Evolutionary conservation across 2,113 vertebrate genomes (phyloP).

Genomic region (Oreochromis aureus): DNA sequence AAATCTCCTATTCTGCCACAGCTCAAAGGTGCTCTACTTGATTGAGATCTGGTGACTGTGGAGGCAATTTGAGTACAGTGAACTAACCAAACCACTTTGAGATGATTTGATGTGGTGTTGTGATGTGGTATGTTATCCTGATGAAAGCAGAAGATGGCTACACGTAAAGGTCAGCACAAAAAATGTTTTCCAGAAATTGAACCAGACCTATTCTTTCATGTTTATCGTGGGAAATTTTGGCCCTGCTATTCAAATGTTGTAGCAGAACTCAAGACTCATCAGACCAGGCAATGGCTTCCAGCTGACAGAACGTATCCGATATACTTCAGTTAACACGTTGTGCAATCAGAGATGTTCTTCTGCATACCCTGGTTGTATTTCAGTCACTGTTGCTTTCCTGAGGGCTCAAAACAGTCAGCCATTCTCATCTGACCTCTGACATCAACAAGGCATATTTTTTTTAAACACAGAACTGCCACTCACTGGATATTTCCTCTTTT

Average conservation of each 20-base stretch:
- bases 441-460: background rate
- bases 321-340: background rate
- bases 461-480: background rate
- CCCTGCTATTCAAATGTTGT: background rate
- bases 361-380: background rate
- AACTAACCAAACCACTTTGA: background rate
- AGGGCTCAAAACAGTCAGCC: background rate
- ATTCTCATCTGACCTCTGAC: background rate
- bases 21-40: background rate
- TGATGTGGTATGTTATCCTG: background rate
- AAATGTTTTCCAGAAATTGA: background rate
- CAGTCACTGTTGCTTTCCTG: background rate
- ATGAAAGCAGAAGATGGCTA: background rate
- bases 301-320: background rate
- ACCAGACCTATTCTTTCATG: background rate
- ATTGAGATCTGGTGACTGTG: background rate
- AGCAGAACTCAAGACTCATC: background rate
- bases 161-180: background rate
- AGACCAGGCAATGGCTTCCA: background rate
- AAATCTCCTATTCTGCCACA: background rate
- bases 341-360: background rate
- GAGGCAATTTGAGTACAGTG: background rate
- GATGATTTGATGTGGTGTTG: background rate
- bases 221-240: background rate
- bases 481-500: background rate